Evolutionary conservation across 1,140 invertebrate genomes (phyloP).

Genomic region (Caenorhabditis latens): DNA sequence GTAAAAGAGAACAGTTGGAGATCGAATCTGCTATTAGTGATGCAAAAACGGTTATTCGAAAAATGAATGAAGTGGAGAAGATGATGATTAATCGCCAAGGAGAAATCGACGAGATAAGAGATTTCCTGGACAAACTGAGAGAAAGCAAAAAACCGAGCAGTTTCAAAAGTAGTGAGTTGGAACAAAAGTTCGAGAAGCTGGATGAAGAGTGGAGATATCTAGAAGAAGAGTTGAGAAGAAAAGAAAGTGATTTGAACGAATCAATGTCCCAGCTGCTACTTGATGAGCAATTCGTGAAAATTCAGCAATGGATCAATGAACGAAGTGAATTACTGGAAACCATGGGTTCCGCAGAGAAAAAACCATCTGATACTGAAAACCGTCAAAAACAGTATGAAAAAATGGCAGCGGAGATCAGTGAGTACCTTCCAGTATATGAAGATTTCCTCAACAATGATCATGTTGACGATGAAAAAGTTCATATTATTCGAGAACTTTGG

Average conservation of each 20-base stretch:
- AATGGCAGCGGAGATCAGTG: constrained; percentile 1
- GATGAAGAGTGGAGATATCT: constrained; percentile 29
- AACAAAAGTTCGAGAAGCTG: constrained; percentile 2
- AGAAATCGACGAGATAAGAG: background rate
- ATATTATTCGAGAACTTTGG: constrained; percentile 12
- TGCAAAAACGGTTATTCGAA: constrained; percentile 8
- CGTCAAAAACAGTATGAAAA: constrained; percentile 27
- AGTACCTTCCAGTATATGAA: constrained; percentile 8
- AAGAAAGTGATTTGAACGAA: constrained; percentile 13
- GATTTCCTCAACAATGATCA: constrained; percentile 26
- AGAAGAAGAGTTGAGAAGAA: constrained; percentile 23
- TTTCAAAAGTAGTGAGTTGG: constrained; percentile 9
- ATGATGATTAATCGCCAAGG: constrained; percentile 2
- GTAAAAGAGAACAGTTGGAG: background rate
- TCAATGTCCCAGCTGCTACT: constrained; percentile 29
- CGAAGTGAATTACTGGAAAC: background rate
- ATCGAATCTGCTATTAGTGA: background rate
- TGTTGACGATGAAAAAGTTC: constrained; percentile 8
- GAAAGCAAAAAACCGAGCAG: background rate
- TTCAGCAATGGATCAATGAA: constrained; percentile 24
- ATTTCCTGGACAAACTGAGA: constrained; percentile 7
- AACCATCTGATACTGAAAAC: background rate
- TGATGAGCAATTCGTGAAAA: constrained; percentile 29
- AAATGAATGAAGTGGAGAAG: constrained; percentile 43
- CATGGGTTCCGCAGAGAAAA: background rate